phyloP scores from a whole-genome alignment of 2,888 invertebrate species.

The Abscondita cerata region DNA sequence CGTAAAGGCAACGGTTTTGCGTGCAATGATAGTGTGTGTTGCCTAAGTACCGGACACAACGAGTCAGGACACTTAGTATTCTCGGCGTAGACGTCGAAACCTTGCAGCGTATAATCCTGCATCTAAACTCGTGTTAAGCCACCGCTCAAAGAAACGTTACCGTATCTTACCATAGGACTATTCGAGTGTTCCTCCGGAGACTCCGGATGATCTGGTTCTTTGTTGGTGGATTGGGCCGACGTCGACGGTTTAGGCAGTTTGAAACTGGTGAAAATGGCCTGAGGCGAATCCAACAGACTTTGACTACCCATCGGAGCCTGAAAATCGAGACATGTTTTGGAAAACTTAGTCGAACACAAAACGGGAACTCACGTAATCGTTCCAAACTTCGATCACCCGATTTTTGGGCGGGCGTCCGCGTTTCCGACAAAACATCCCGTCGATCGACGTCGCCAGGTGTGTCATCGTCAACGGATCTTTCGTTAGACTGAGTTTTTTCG shows the following conservation, averaged over 20 bases:
- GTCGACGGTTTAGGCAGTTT: conserved; percentile 78
- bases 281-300: conserved; percentile 70
- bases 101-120: conserved; percentile 67
- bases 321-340: conserved; percentile 22
- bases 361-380: conserved; percentile 72
- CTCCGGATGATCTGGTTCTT: conserved; percentile 53
- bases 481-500: conserved; percentile 56
- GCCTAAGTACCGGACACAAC: conserved; percentile 72
- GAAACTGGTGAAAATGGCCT: conserved; percentile 93
- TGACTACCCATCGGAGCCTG: conserved; percentile 55
- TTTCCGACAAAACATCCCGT: conserved; percentile 91
- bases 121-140: no score
- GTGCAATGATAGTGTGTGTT: conserved; percentile 87
- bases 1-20: conserved; percentile 81
- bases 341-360: conserved; percentile 18
- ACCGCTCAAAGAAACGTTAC: no score
- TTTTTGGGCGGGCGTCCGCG: conserved; percentile 97
- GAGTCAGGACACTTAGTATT: conserved; percentile 76
- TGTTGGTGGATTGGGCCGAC: conserved; percentile 48
- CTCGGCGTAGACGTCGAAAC: conserved; percentile 68
- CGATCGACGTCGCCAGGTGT: conserved; percentile 75
- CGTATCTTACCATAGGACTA: conserved; percentile 52
- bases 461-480: conserved; percentile 62
- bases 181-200: conserved; percentile 56
- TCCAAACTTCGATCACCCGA: conserved; percentile 90